These are phyloP conservation scores for Hedya salicella DNA, from an alignment of 2,888 invertebrate species.

Conservation along the genomic window DNA sequence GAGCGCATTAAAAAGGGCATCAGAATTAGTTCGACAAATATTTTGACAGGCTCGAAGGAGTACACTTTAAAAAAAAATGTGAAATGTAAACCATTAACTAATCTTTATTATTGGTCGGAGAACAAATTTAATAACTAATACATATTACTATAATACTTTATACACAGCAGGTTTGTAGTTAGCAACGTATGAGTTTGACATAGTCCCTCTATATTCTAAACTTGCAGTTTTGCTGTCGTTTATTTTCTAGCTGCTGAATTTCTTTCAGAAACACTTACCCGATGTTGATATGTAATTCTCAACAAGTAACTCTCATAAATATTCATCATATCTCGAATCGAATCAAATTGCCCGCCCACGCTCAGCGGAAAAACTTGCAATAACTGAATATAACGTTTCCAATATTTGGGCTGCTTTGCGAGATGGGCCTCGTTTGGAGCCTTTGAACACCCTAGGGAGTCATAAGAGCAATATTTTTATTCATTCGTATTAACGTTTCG, in stretches of 20 bases:
- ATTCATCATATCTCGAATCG: conserved; percentile 21
- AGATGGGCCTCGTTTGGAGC: background rate
- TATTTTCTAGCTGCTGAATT: background rate
- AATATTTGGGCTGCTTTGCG: conserved; percentile 16
- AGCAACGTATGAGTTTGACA: no score
- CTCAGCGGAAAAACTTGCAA: conserved; percentile 16
- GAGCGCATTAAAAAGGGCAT: no score
- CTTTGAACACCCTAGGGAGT: background rate
- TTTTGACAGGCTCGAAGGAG: no score
- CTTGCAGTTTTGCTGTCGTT: background rate
- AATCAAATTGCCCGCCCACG: conserved; percentile 11
- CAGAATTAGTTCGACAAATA: no score
- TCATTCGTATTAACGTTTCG: background rate
- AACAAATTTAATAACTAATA: no score
- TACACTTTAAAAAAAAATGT: no score
- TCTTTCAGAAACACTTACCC: background rate
- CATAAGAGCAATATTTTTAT: background rate
- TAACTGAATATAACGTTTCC: conserved; percentile 34
- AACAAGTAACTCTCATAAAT: conserved; percentile 20
- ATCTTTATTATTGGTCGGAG: no score
- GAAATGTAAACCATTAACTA: no score
- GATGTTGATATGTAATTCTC: background rate
- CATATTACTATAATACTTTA: no score
- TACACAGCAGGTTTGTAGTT: no score
- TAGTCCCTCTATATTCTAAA: no score